Conservation (phyloP, 92 coral and sea anemone species). For the Plumapathes pennacea region DNA sequence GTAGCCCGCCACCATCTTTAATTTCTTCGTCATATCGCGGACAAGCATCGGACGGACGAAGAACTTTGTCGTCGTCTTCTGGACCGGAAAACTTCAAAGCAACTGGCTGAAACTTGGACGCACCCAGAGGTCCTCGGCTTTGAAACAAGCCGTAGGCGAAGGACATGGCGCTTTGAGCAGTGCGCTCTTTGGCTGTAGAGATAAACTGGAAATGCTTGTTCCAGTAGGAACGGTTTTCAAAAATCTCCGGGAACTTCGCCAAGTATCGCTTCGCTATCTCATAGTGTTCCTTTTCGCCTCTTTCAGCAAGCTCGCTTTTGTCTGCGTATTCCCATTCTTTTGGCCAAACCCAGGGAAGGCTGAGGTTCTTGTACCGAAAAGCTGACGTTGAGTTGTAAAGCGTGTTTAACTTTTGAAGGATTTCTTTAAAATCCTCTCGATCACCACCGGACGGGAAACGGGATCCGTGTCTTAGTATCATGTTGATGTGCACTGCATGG, state of each 20-base stretch:
- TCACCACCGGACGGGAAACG: slow-evolving; percentile 69
- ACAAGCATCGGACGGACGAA: slow-evolving; percentile 69
- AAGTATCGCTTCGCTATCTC: slow-evolving; percentile 65
- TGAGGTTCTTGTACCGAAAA: slow-evolving; percentile 58
- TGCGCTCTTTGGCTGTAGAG: slow-evolving; percentile 66
- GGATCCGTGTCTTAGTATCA: slow-evolving; percentile 85
- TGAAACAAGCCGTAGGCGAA: slow-evolving; percentile 88
- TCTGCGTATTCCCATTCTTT: slow-evolving; percentile 39
- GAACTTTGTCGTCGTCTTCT: slow-evolving; percentile 52
- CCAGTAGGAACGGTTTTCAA: slow-evolving; percentile 63
- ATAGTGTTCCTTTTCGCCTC: slow-evolving; percentile 67
- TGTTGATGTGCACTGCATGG: slow-evolving; percentile 67
- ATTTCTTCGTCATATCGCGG: slow-evolving; percentile 49
- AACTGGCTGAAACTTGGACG: slow-evolving; percentile 69
- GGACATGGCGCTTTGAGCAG: slow-evolving; percentile 82
- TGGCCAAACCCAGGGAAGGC: slow-evolving; percentile 78
- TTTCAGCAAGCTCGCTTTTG: slow-evolving; percentile 58
- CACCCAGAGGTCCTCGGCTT: slow-evolving; percentile 60
- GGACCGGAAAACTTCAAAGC: slow-evolving; percentile 73
- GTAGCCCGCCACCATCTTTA: slow-evolving; percentile 23
- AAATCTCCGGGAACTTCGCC: slow-evolving; percentile 50
- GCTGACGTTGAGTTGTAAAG: slow-evolving; percentile 20
- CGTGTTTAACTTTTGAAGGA: slow-evolving; percentile 51
- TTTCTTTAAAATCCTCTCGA: slow-evolving; percentile 14
- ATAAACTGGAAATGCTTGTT: slow-evolving; percentile 67